Conservation (phyloP, 2,113 vertebrate species). For the Spilogale gracilis region DNA sequence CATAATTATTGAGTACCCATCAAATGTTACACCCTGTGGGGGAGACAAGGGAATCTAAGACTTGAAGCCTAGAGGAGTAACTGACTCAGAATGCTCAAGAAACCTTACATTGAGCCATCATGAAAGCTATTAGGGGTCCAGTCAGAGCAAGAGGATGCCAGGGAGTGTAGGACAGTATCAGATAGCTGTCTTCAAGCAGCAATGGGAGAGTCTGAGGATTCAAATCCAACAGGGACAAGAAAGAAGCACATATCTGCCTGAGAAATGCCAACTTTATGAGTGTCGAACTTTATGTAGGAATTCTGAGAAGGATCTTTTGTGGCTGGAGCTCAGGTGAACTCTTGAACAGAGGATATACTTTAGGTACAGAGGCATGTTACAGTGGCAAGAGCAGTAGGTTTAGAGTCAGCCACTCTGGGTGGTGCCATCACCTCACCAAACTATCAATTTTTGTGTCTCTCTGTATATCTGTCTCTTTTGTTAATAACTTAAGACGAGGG, state of each 20-base stretch:
- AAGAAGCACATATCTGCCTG: background rate
- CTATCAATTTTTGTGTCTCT: background rate
- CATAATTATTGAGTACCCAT: background rate
- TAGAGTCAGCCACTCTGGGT: background rate
- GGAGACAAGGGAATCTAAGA: background rate
- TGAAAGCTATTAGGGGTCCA: background rate
- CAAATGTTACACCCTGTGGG: background rate
- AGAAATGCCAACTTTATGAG: background rate
- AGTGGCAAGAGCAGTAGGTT: background rate
- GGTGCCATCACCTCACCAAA: background rate
- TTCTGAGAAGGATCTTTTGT: background rate
- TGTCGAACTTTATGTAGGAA: background rate
- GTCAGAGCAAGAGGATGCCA: background rate
- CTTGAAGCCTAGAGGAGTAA: background rate
- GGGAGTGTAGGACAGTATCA: background rate
- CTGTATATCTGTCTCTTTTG: background rate
- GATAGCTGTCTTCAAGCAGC: background rate
- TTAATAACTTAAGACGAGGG: background rate
- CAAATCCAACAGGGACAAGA: background rate
- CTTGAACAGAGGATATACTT: background rate
- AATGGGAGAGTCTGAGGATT: background rate
- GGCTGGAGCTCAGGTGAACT: background rate
- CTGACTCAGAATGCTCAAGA: background rate
- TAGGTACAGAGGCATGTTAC: background rate
- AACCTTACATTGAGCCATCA: background rate